Percentiles rank a stretch among this genome's conserved stretches.
Evolutionary conservation across 2,797 vertebrate species (phyloP).

Genomic region (Margarornis squamiger): DNA sequence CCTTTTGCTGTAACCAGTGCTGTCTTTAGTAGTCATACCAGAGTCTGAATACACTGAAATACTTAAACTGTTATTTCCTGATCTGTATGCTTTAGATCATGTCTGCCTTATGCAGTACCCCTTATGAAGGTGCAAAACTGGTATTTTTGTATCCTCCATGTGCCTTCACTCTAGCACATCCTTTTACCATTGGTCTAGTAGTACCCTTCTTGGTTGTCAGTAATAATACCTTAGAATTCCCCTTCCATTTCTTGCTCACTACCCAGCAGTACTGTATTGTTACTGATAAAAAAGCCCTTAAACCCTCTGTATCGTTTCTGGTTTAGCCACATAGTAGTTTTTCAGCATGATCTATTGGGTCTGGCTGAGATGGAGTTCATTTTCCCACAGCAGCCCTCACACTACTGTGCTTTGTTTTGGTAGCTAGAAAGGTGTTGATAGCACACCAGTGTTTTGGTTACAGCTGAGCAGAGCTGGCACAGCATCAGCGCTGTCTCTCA

Average conservation of each 20-base stretch:
- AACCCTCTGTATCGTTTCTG: neutral
- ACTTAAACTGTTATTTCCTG: neutral
- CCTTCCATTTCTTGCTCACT: neutral
- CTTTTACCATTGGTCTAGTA: neutral
- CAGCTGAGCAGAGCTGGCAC: neutral
- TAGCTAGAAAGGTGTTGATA: neutral
- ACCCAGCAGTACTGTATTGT: neutral
- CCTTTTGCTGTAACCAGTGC: neutral
- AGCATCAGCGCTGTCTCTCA: neutral
- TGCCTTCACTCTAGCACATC: neutral
- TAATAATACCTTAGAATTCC: neutral
- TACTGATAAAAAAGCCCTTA: neutral
- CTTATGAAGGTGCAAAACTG: neutral
- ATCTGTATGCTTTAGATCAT: neutral
- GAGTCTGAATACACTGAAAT: neutral
- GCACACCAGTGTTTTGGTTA: neutral
- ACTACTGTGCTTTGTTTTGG: neutral
- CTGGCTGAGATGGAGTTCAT: neutral
- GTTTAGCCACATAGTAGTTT: neutral
- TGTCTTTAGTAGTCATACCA: neutral
- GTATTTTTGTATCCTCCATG: neutral
- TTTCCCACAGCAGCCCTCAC: neutral
- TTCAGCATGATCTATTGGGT: neutral
- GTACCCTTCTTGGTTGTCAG: neutral
- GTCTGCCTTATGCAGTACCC: neutral